Percentiles rank a stretch among this genome's conserved stretches.
phyloP scores from a whole-genome alignment of 2,113 vertebrate species.

The Notarius quadriscutis region DNA sequence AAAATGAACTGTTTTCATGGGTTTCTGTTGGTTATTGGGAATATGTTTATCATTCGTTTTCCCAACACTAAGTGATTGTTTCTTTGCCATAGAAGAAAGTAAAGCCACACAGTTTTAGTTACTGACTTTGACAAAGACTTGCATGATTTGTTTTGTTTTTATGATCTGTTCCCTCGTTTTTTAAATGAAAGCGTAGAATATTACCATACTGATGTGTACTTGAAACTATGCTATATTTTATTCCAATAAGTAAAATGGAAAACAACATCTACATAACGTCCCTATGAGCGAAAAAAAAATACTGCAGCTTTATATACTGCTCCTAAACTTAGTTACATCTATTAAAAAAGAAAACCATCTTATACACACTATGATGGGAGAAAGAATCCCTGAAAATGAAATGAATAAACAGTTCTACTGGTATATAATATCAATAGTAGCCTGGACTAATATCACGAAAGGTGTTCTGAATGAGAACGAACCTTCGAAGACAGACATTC shows the following conservation, averaged over 20 bases:
- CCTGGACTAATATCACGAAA: background rate
- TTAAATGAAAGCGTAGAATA: background rate
- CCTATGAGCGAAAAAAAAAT: background rate
- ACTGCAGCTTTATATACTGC: background rate
- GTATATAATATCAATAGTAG: background rate
- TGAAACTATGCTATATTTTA: background rate
- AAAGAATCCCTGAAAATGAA: background rate
- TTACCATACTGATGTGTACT: no score
- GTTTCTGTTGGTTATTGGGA: background rate
- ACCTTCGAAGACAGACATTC: constrained; percentile 21
- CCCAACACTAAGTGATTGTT: background rate
- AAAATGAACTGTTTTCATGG: background rate
- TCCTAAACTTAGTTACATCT: background rate
- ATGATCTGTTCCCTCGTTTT: background rate
- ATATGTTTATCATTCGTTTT: background rate
- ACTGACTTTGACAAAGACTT: background rate
- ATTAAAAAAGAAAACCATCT: background rate
- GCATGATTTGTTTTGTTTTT: background rate
- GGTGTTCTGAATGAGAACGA: constrained; percentile 14
- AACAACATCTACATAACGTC: background rate
- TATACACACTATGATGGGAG: background rate
- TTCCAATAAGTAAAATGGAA: background rate
- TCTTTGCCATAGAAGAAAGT: background rate
- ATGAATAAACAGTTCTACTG: background rate
- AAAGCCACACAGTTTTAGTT: background rate